These are phyloP conservation scores for Drosophila rhopaloa DNA, from an alignment of 1,140 invertebrate species.

Conservation along the genomic window DNA sequence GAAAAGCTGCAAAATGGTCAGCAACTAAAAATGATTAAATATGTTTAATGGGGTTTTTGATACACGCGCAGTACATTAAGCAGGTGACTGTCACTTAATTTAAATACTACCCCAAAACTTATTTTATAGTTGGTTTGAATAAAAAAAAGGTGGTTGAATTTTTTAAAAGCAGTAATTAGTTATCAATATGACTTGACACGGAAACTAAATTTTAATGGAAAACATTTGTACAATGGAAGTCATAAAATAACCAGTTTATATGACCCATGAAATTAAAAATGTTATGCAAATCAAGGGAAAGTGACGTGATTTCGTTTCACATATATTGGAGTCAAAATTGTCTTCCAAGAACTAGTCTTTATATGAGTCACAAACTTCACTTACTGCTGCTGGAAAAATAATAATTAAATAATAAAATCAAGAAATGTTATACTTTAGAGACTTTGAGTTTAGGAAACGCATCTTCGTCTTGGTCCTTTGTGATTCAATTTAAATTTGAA, in stretches of 20 bases:
- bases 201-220: neutral
- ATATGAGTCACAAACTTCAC: too few relatives aligned
- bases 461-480: too few relatives aligned
- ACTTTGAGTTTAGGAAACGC: too few relatives aligned
- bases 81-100: neutral
- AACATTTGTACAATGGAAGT: neutral
- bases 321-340: too few relatives aligned
- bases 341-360: too few relatives aligned
- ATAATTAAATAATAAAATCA: too few relatives aligned
- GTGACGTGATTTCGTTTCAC: neutral
- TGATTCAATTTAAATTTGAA: too few relatives aligned
- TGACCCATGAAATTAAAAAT: neutral
- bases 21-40: neutral
- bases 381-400: too few relatives aligned
- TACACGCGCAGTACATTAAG: constrained; percentile 9
- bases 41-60: constrained; percentile 9
- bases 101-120: neutral
- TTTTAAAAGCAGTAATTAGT: too few relatives aligned
- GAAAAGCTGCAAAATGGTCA: neutral
- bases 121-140: neutral
- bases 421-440: too few relatives aligned
- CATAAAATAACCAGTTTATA: neutral
- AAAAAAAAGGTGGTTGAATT: too few relatives aligned
- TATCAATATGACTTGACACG: neutral
- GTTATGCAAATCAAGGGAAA: neutral